Evolutionary conservation across 2,888 invertebrate genomes (phyloP).

Genomic region (Folsomia manolachei): DNA sequence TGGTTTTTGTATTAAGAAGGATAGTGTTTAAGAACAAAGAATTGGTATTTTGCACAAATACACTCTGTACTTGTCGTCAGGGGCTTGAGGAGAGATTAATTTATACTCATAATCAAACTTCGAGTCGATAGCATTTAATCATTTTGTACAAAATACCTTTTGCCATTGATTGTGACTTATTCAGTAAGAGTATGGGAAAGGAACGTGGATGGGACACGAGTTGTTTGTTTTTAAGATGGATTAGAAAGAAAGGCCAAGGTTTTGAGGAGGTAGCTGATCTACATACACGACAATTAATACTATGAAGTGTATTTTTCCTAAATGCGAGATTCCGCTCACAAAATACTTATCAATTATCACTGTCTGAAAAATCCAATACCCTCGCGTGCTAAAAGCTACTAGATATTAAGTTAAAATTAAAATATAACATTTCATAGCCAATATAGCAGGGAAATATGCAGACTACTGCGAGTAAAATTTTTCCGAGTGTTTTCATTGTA

Average conservation of each 20-base stretch:
- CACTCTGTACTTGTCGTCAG: too few relatives aligned
- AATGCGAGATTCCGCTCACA: slow-evolving; percentile 7
- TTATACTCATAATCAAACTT: neutral
- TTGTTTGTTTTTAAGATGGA: neutral
- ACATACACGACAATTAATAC: neutral
- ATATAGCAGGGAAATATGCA: slow-evolving; percentile 47
- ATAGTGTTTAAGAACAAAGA: slow-evolving; percentile 1
- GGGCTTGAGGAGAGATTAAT: too few relatives aligned
- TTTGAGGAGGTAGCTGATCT: neutral
- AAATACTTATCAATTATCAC: slow-evolving; percentile 8
- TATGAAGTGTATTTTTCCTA: neutral
- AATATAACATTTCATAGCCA: slow-evolving; percentile 40
- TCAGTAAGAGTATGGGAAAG: neutral
- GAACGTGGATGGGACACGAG: neutral
- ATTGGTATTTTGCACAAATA: neutral
- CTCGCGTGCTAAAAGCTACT: neutral
- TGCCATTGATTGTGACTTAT: neutral
- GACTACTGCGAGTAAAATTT: slow-evolving; percentile 36
- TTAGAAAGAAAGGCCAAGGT: neutral
- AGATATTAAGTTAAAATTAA: slow-evolving; percentile 20
- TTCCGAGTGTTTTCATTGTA: slow-evolving; percentile 21
- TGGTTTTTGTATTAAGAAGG: slow-evolving; percentile 12
- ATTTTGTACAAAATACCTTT: neutral
- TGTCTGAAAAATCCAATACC: neutral
- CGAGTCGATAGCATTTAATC: neutral